phyloP scores from a whole-genome alignment of 2,888 invertebrate species.

The Thereva unica region DNA sequence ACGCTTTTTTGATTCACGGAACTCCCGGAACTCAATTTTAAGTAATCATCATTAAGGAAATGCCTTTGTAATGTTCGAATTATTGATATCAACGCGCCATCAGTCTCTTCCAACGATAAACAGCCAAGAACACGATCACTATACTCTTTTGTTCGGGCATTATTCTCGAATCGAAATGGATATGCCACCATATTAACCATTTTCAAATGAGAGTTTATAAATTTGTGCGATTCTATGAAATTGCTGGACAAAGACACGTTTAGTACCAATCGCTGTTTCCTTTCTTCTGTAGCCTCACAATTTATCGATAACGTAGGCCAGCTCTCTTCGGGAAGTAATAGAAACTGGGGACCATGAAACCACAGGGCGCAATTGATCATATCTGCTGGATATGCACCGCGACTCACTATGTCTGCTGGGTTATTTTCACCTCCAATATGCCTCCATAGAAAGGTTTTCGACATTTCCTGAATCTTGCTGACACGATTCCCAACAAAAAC shows the following conservation, averaged over 20 bases:
- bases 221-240: too few species aligned
- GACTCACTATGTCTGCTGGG: not conserved
- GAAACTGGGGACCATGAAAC: too few species aligned
- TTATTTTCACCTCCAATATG: not conserved
- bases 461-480: not conserved
- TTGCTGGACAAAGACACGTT: too few species aligned
- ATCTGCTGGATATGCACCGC: not conserved
- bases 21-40: not conserved
- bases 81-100: not conserved
- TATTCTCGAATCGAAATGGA: too few species aligned
- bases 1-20: not conserved
- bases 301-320: too few species aligned
- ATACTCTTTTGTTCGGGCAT: too few species aligned
- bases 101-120: slow-evolving; percentile 1
- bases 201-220: too few species aligned
- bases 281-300: too few species aligned
- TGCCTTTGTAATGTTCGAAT: slow-evolving; percentile 1
- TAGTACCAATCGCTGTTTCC: too few species aligned
- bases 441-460: not conserved
- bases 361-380: not conserved
- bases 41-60: not conserved
- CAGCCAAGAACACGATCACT: too few species aligned
- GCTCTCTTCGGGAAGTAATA: too few species aligned
- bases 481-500: not conserved
- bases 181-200: too few species aligned